These are phyloP conservation scores for Eristalinus sepulchralis DNA, from an alignment of 2,888 invertebrate species.

Conservation along the genomic window DNA sequence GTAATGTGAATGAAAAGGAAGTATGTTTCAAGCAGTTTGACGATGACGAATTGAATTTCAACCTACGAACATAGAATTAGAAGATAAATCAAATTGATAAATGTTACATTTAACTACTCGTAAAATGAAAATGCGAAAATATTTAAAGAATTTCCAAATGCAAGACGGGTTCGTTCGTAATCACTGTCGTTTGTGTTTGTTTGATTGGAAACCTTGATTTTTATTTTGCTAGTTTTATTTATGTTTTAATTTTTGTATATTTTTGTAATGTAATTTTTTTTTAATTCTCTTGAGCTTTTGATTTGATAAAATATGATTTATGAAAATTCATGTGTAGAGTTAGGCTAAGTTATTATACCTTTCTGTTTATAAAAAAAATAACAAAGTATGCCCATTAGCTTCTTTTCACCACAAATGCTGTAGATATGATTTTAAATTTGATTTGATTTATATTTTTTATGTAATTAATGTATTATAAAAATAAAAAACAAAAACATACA, in stretches of 20 bases:
- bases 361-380: slow-evolving; percentile 4
- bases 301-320: slow-evolving; percentile 8
- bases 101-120: not conserved
- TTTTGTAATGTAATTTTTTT: slow-evolving; percentile 25
- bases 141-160: slow-evolving; percentile 9
- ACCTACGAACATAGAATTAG: slow-evolving; percentile 47
- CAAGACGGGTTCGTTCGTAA: slow-evolving; percentile 27
- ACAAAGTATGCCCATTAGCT: slow-evolving; percentile 32
- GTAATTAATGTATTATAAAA: not conserved
- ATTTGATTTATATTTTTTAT: slow-evolving; percentile 2
- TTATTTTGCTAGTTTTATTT: slow-evolving; percentile 6
- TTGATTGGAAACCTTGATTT: slow-evolving; percentile 8
- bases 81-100: not conserved
- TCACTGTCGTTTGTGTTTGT: slow-evolving; percentile 11
- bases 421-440: not conserved
- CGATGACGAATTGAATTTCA: slow-evolving; percentile 39
- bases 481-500: not conserved
- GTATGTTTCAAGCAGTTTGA: slow-evolving; percentile 48
- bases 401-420: slow-evolving; percentile 30
- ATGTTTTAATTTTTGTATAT: slow-evolving; percentile 28
- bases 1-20: slow-evolving; percentile 27
- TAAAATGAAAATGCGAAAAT: not conserved
- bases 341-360: slow-evolving; percentile 37
- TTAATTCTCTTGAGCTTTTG: slow-evolving; percentile 6
- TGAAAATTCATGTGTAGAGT: slow-evolving; percentile 23